phyloP scores from a whole-genome alignment of 2,797 vertebrate genomes.

The Sciurus carolinensis region DNA sequence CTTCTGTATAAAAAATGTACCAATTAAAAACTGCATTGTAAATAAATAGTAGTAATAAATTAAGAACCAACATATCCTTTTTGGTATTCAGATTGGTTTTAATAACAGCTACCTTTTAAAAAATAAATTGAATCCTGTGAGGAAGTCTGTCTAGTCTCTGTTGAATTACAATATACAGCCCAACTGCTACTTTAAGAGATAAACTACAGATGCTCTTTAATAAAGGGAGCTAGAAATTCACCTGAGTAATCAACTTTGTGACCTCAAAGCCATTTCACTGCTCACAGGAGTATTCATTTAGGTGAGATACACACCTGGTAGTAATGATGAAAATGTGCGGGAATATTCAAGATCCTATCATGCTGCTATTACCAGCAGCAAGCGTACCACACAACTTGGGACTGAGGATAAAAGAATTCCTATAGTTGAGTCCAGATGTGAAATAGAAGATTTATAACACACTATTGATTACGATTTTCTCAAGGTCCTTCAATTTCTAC shows the following conservation, averaged over 20 bases:
- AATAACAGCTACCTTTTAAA: conserved; percentile 1
- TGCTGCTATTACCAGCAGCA: not conserved
- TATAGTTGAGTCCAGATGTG: not conserved
- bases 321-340: conserved; percentile 66
- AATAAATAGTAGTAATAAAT: not conserved
- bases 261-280: conserved; percentile 45
- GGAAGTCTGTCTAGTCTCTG: not conserved
- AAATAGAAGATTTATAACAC: conserved; percentile 45
- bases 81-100: conserved; percentile 18
- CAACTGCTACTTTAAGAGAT: not conserved
- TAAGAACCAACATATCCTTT: not conserved
- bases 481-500: not conserved
- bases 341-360: conserved; percentile 60
- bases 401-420: not conserved
- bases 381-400: not conserved
- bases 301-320: not conserved
- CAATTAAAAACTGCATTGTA: not conserved
- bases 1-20: not conserved
- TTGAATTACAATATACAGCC: conserved; percentile 47
- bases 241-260: not conserved
- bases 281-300: not conserved
- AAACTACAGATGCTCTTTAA: conserved; percentile 16
- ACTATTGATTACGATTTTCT: not conserved
- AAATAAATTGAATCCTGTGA: conserved; percentile 2
- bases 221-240: conserved; percentile 64